Conservation (phyloP, 2,888 invertebrate genomes). For the Galerucella pusilla region DNA sequence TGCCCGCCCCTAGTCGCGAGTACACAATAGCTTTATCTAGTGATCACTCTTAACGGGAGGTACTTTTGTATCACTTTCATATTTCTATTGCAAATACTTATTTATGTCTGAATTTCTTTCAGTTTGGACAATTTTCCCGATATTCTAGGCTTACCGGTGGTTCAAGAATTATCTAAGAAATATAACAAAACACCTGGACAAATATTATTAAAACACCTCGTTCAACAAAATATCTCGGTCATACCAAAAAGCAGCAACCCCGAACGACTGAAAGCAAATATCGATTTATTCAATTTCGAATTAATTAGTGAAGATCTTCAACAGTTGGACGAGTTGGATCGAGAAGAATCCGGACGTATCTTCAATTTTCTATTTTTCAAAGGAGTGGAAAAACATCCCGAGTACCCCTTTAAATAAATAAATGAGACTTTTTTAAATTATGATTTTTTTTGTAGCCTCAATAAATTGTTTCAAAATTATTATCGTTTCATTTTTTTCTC, state of each 20-base stretch:
- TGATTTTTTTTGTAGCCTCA: neutral
- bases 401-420: slow-evolving; percentile 72
- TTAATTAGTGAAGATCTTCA: slow-evolving; percentile 69
- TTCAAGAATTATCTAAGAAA: slow-evolving; percentile 69
- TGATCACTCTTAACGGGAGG: neutral
- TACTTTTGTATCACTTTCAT: neutral
- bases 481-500: no score
- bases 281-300: slow-evolving; percentile 75
- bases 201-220: slow-evolving; percentile 75
- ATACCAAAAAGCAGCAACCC: slow-evolving; percentile 84
- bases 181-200: slow-evolving; percentile 77
- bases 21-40: neutral
- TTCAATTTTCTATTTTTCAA: slow-evolving; percentile 76
- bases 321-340: slow-evolving; percentile 70
- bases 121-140: slow-evolving; percentile 71
- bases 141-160: slow-evolving; percentile 71
- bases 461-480: slow-evolving; percentile 1
- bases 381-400: slow-evolving; percentile 76
- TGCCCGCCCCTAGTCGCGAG: no score
- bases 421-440: neutral
- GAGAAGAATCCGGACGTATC: slow-evolving; percentile 73
- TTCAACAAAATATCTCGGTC: slow-evolving; percentile 75
- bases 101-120: slow-evolving; percentile 48
- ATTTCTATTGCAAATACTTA: neutral
- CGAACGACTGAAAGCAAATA: slow-evolving; percentile 76